A percentile compares a stretch with the other conserved stretches of the same genome.
phyloP scores from a whole-genome alignment of 2,113 vertebrate species.

The Aplodontia rufa region DNA sequence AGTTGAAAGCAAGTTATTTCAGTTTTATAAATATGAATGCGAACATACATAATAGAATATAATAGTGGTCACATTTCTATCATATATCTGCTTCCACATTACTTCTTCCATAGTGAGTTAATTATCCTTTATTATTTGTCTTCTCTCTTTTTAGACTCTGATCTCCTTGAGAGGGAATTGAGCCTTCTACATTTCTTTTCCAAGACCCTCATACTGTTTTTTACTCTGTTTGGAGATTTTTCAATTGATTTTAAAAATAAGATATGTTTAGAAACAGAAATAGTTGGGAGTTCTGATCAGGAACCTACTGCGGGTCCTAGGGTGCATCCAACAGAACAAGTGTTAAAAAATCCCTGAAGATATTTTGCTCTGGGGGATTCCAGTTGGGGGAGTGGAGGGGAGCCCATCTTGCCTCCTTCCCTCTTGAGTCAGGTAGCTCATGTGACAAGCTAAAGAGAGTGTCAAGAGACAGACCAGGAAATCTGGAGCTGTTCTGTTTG shows the following conservation, averaged over 20 bases:
- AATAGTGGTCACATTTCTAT: background rate
- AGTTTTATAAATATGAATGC: background rate
- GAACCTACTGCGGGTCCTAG: too few species aligned
- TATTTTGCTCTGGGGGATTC: too few species aligned
- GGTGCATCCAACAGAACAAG: too few species aligned
- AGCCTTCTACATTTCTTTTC: background rate
- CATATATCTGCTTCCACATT: background rate
- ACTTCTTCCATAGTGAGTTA: background rate
- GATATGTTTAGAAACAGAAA: background rate
- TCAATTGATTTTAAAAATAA: background rate
- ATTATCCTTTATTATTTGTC: background rate
- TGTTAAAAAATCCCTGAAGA: too few species aligned
- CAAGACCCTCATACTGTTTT: background rate
- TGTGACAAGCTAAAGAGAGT: too few species aligned
- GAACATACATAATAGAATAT: background rate
- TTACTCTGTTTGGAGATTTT: background rate
- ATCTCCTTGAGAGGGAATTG: background rate
- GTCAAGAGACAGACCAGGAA: too few species aligned
- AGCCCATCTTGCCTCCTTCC: too few species aligned
- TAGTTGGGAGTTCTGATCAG: background rate
- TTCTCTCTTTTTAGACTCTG: background rate
- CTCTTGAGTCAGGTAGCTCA: too few species aligned
- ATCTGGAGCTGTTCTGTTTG: too few species aligned
- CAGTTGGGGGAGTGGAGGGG: too few species aligned
- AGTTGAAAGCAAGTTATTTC: background rate